These are phyloP conservation scores for Kryptopterus vitreolus DNA, from an alignment of 2,797 vertebrate genomes.

Conservation along the genomic window DNA sequence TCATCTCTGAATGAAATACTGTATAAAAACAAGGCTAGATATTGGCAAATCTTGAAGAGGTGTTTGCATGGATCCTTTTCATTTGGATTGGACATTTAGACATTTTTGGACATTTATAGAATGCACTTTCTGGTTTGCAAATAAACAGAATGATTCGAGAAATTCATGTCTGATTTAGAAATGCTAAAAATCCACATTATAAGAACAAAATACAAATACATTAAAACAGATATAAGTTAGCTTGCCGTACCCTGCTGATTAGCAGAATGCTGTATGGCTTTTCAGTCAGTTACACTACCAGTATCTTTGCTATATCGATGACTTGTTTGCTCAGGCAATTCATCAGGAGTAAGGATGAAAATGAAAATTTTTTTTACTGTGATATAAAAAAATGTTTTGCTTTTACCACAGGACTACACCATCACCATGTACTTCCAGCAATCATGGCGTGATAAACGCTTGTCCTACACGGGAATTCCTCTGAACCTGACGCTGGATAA, in stretches of 20 bases:
- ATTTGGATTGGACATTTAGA: no score
- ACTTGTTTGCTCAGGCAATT: no score
- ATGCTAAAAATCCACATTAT: neutral
- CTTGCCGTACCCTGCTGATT: neutral
- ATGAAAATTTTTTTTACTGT: neutral
- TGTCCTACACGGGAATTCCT: conserved; percentile 81
- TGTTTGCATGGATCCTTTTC: no score
- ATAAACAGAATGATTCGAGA: conserved; percentile 1
- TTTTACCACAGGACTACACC: conserved; percentile 79
- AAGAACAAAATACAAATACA: neutral
- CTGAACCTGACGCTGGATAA: conserved; percentile 72
- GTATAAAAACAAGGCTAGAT: neutral
- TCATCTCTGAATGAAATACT: conserved; percentile 14
- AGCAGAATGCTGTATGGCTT: no score
- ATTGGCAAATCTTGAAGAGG: no score
- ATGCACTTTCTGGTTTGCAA: no score
- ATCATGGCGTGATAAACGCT: conserved; percentile 85
- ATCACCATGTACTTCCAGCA: conserved; percentile 89
- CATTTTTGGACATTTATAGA: no score
- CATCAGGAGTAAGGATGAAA: no score
- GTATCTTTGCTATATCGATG: neutral
- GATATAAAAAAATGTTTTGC: conserved; percentile 21
- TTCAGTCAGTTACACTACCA: neutral
- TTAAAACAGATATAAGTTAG: neutral
- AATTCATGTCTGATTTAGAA: neutral